Evolutionary conservation across 2,113 vertebrate species (phyloP), one percentile per base, ranked within the genome.

Genomic region (Rissa tridactyla): DNA sequence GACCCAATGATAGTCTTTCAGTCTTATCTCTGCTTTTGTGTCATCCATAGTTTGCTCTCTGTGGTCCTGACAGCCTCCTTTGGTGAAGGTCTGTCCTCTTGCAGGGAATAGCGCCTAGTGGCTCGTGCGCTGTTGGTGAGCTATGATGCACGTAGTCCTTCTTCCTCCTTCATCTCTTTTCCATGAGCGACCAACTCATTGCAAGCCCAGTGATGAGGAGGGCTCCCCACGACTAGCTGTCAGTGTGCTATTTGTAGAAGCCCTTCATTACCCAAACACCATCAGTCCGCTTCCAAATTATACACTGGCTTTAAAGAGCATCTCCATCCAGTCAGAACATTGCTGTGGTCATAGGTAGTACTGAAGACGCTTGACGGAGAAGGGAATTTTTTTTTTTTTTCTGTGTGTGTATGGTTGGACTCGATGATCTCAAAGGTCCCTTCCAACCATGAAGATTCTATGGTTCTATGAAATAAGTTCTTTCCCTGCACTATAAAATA

Each of bases 341-440:
- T 1, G 1, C 46, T 60, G 25, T n/a, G 1, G 0, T 52, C 1
- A 0, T 20, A 49, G 36, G 30, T 34, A 15, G 30, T 19, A 12
- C 47, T 44, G 16, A 44, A 34, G 32, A 44, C 13, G 29, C 55
- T 29, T 44, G 22, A 18, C 2, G 22, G 32, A 30, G 36, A 14
- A 58, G 23, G 42, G 22, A 51, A 38, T 38, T 38, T 38, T 38
- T 38, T 38, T 38, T 38, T 38, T 38, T 38, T 38, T 38, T 38
- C 38, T 38, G 38, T 38, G 38, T 38, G 38, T 38, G 38, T 38
- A 38, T 38, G 38, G 38, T 38, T 38, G 38, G 38, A 38, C 38
- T 38, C 4, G 38, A 38, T 38, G 38, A 38, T 38, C 38, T 38
- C 38, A 38, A 38, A 38, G 38, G 38, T 38, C 38, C 38, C 38